A percentile compares a stretch with the other conserved stretches of the same genome.
These are phyloP conservation scores for Ariopsis seemanni DNA, from an alignment of 2,113 vertebrate species.

Conservation along the genomic window DNA sequence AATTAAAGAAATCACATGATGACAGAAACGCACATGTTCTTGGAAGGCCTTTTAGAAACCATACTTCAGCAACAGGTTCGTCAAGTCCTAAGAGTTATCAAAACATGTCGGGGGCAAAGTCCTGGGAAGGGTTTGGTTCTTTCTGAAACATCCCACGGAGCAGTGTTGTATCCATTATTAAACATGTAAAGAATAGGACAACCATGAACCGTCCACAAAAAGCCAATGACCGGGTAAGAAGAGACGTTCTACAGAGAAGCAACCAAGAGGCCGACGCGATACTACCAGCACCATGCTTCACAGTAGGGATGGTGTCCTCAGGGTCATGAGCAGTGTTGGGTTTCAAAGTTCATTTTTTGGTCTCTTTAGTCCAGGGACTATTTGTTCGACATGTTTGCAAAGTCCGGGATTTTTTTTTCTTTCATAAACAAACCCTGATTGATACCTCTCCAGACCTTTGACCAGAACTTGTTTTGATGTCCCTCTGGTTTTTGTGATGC, in stretches of 20 bases:
- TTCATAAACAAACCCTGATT: not conserved
- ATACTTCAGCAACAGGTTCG: not conserved
- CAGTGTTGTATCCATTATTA: not conserved
- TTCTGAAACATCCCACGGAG: not conserved
- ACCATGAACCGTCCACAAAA: not conserved
- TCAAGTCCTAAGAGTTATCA: not conserved
- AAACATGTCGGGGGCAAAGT: not conserved
- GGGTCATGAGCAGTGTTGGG: not conserved
- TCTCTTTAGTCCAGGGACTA: not conserved
- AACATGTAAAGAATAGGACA: not conserved
- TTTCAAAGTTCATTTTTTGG: not conserved
- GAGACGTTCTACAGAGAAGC: not conserved
- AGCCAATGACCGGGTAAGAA: not conserved
- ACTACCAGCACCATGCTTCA: not conserved
- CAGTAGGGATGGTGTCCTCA: not conserved
- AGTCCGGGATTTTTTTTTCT: not conserved
- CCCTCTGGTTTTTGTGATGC: not conserved
- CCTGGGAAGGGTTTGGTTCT: not conserved
- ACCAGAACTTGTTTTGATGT: not conserved
- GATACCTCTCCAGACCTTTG: not conserved
- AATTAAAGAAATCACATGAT: not conserved
- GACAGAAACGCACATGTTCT: not conserved
- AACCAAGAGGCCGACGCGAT: not conserved
- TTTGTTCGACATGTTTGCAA: not conserved
- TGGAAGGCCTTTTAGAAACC: not conserved